A percentile compares a stretch with the other conserved stretches of the same genome.
phyloP scores from a whole-genome alignment of 37 sponge, comb jelly and placozoan genomes.

The Halisarca cf. caerulea region DNA sequence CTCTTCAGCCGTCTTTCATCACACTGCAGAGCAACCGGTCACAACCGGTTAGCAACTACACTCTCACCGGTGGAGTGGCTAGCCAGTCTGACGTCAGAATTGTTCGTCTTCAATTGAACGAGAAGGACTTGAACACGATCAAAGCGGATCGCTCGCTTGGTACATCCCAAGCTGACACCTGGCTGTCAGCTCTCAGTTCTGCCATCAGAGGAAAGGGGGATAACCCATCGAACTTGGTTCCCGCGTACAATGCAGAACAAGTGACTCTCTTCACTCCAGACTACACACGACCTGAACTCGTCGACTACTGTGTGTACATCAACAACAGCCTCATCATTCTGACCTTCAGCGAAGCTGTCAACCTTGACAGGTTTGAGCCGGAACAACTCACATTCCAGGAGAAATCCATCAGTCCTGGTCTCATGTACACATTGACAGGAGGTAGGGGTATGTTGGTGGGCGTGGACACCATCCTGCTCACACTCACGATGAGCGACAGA shows the following conservation, averaged over 20 bases:
- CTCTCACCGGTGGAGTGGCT: slow-evolving; percentile 50
- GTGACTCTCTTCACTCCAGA: slow-evolving; percentile 78
- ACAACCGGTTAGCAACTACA: slow-evolving; percentile 28
- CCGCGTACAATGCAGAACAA: slow-evolving; percentile 38
- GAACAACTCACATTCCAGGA: slow-evolving; percentile 79
- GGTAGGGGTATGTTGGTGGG: slow-evolving; percentile 31
- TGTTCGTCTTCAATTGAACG: slow-evolving; percentile 31
- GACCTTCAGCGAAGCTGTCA: slow-evolving; percentile 84
- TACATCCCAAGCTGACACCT: slow-evolving; percentile 56
- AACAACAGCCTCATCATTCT: slow-evolving; percentile 53
- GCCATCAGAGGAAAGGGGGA: slow-evolving; percentile 56
- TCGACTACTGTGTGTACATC: slow-evolving; percentile 64
- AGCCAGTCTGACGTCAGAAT: slow-evolving; percentile 9
- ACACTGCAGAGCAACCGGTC: slow-evolving; percentile 54
- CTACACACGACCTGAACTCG: slow-evolving; percentile 62
- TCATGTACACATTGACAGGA: slow-evolving; percentile 59
- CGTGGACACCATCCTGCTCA: slow-evolving; percentile 50
- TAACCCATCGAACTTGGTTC: slow-evolving; percentile 60
- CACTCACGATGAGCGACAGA: slow-evolving; percentile 27
- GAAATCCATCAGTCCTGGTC: background rate
- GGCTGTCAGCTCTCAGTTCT: slow-evolving; percentile 69
- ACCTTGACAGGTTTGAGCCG: slow-evolving; percentile 67
- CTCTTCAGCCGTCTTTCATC: slow-evolving; percentile 42
- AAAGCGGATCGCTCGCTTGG: slow-evolving; percentile 68
- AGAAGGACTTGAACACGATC: slow-evolving; percentile 64